phyloP scores from a whole-genome alignment of 2,113 vertebrate genomes.

The Cricetomys ansorgei region DNA sequence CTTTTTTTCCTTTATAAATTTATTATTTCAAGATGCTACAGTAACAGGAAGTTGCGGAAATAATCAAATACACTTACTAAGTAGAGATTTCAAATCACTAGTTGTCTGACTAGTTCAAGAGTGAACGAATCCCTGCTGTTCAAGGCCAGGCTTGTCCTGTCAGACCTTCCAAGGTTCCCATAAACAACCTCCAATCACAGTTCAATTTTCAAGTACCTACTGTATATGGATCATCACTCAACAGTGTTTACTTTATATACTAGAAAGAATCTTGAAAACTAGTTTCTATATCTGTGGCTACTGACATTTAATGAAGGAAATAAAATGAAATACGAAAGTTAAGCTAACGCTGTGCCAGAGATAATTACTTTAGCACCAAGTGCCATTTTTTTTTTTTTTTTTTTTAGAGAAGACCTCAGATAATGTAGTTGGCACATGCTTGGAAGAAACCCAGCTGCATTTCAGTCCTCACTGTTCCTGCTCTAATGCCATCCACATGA shows the following conservation, averaged over 20 bases:
- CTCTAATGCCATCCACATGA: not conserved
- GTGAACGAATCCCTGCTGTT: not conserved
- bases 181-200: not conserved
- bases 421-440: not conserved
- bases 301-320: slow-evolving; percentile 1
- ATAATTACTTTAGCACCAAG: not conserved
- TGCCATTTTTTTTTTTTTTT: not conserved
- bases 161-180: not conserved
- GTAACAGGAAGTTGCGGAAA: not conserved
- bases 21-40: not conserved
- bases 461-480: not conserved
- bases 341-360: not conserved
- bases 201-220: not conserved
- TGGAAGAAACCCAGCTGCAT: not conserved
- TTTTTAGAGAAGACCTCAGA: not conserved
- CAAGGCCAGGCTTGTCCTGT: not conserved
- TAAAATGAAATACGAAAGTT: not conserved
- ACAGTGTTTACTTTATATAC: slow-evolving; percentile 19
- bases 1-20: not conserved
- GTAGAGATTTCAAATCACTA: slow-evolving; percentile 18
- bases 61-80: not conserved
- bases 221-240: not conserved
- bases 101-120: not conserved
- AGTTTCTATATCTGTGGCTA: not conserved
- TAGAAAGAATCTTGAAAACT: not conserved